Base-by-base conservation (phyloP, 1,140 invertebrate species). In the Aphelinus atriplicis region DNA sequence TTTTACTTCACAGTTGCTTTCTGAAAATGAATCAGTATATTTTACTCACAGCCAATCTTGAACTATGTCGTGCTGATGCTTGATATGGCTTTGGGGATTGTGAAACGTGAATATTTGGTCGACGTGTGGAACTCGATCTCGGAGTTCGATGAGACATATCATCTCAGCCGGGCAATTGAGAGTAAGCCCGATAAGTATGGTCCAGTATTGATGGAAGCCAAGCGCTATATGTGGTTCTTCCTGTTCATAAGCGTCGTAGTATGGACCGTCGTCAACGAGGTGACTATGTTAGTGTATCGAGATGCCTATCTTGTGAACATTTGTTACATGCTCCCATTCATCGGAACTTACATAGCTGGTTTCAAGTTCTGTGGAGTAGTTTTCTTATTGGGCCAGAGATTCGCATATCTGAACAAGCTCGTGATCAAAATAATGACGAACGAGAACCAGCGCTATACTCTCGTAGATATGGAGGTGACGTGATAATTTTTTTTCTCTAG, bases 121-220 rank as follows among this genome's bases (percentile, higher is more conserved):
- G 66, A 48, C 1, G 80, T 82, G 7, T 86, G 84, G 84, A 86
- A 86, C 62, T 72, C 53, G 3, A 78, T 85, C 1, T 80, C 84
- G 4, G 78, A 85, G 70, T 86, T 80, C n/a, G 86, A 87, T 65
- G 79, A 81, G 7, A 75, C 51, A 10, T 43, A 83, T 5, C 58
- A 53, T 3, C 3, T 63, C 2, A 43, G 42, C 61, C 4, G 42
- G 4, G 4, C 61, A 42, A 6, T 42, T 7, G n/a, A 3, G 61
- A 7, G 53, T 7, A 5, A 5, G 10, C 5, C 53, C 5, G 53
- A 55, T 5, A 5, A 55, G 53, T 10, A 55, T 10, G 5, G 10
- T 10, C 53, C 53, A 10, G 3, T 63, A 45, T 47, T 66, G 7
- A 10, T 9, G 10, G 7, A 50, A n/a, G 6, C 46, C 6, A 48